Percentiles rank a stretch among this genome's conserved stretches.
phyloP scores from a whole-genome alignment of 2,888 invertebrate genomes.

The Pseudanteris insignis region DNA sequence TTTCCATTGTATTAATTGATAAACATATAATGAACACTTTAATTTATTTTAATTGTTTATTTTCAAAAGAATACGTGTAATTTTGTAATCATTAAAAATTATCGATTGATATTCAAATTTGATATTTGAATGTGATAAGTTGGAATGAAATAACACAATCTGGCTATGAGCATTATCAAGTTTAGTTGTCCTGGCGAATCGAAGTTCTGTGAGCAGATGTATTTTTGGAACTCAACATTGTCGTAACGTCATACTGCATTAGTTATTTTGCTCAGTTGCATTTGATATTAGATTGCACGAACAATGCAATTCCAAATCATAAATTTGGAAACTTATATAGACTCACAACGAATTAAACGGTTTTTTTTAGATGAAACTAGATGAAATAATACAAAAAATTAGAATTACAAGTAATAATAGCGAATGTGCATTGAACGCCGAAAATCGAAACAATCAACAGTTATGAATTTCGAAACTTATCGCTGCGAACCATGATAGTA shows the following conservation, averaged over 20 bases:
- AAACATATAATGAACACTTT: no score
- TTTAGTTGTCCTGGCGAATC: conserved; percentile 7
- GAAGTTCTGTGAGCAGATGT: conserved; percentile 13
- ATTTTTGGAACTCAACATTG: conserved; percentile 29
- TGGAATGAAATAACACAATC: conserved; percentile 11
- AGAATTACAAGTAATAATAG: no score
- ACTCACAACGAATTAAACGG: no score
- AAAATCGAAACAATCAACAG: no score
- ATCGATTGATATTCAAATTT: background rate
- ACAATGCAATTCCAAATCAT: no score
- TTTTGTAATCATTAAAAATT: background rate
- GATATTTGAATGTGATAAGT: conserved; percentile 4
- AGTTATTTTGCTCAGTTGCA: conserved; percentile 55
- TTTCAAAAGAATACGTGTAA: background rate
- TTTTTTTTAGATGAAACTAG: no score
- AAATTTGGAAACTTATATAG: background rate
- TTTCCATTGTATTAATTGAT: no score
- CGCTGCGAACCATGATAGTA: no score
- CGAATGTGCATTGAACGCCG: no score
- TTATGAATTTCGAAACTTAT: no score
- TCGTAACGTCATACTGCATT: conserved; percentile 57
- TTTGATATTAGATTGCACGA: background rate
- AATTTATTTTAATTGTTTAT: no score
- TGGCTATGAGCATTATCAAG: conserved; percentile 4
- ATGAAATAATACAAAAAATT: no score